Percentiles rank a stretch among this genome's conserved stretches.
These are phyloP conservation scores for Altica lythri DNA, from an alignment of 2,888 invertebrate genomes.

Conservation along the genomic window DNA sequence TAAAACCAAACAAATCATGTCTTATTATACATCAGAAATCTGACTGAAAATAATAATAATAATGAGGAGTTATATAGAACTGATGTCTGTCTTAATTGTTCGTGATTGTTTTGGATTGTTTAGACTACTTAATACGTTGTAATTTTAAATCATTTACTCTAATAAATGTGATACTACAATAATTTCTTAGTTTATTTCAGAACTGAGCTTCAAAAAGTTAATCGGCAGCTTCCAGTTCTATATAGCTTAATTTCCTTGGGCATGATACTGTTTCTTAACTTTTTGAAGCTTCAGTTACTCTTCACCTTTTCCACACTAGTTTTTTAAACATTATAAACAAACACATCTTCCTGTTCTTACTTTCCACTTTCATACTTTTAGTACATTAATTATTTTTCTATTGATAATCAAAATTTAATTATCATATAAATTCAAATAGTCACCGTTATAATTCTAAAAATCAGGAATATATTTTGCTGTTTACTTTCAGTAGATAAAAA, in stretches of 20 bases:
- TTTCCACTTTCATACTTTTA: no score
- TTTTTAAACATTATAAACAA: no score
- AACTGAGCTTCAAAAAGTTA: conserved; percentile 57
- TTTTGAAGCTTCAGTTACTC: conserved; percentile 56
- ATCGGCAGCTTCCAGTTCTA: conserved; percentile 55
- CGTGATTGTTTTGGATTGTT: conserved; percentile 36
- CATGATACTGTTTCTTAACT: conserved; percentile 46
- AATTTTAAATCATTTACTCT: conserved; percentile 36
- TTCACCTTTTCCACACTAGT: conserved; percentile 18
- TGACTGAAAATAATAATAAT: conserved; percentile 21
- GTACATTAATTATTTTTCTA: no score
- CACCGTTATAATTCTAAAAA: no score
- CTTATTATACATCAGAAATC: conserved; percentile 1
- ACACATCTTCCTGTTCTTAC: no score
- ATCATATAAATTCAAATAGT: no score
- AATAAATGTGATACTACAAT: conserved; percentile 44
- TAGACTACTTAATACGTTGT: conserved; percentile 38
- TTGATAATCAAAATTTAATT: no score
- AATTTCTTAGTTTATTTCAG: conserved; percentile 48
- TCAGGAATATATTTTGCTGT: no score
- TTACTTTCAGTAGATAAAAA: no score
- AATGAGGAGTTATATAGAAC: conserved; percentile 55
- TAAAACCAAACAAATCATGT: background rate
- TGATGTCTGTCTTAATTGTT: conserved; percentile 33
- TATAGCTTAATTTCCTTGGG: conserved; percentile 51